Evolutionary conservation across 2,113 vertebrate species (phyloP), one percentile per base, ranked within the genome.

Genomic region (Burhinus oedicnemus): DNA sequence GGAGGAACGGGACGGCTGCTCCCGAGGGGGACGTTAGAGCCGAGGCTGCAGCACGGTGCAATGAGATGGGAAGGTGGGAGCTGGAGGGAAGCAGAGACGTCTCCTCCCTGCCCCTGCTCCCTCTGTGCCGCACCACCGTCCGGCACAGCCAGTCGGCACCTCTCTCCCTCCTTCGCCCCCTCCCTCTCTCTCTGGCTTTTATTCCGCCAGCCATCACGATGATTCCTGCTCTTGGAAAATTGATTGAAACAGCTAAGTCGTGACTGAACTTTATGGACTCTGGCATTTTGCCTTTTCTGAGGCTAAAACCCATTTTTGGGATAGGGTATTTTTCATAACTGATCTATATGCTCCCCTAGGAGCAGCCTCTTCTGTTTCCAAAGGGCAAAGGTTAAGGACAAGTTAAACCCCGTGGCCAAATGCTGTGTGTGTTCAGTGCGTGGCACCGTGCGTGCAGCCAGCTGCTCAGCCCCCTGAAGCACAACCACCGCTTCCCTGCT

Each of bases 161-260:
- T 18, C 49, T 36, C 69, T 40, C 21, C 79, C 36, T 65, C 64
- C 36, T 80, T 57, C 6, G 1, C 22, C 23, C 30, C 47, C 52
- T 75, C 54, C 27, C 34, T 54, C 52, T 70, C 52, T 32, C 69
- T 54, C 47, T 40, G 74, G 32, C 30, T 72, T 66, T 38, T 21
- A 16, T 76, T 85, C 42, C 84, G 19, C 36, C 55, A 12, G 42
- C 44, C 64, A 8, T 44, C 60, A 3, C 0, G 0, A 29, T 0
- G 17, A 21, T 21, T 86, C 55, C 58, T 3, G 16, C 32, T 52
- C 0, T 0, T 18, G 42, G 84, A 64, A 42, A 88, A 47, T 0
- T 0, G 42, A 20, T 6, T 21, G 69, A 58, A 89, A 49, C 30
- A 34, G 74, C 14, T 2, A 32, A 12, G 29, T 34, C 75, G 60